Base-by-base conservation (phyloP, 2,113 vertebrate species). In the Thryonomys swinderianus region DNA sequence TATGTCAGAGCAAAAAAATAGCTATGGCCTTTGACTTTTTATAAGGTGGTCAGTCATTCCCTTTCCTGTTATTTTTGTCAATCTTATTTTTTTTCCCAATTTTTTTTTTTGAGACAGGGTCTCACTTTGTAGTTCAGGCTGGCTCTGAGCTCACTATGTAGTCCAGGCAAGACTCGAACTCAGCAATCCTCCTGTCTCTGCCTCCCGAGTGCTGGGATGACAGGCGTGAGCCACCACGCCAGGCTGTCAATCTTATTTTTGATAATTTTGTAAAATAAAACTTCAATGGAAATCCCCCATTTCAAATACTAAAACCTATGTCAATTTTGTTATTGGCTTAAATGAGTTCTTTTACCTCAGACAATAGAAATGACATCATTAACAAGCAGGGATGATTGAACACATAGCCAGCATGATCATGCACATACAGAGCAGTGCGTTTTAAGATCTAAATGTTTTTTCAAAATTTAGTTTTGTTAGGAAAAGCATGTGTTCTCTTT, bases 221-320 rank as follows among this genome's bases (percentile, higher is more conserved):
- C n/a, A n/a, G n/a, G n/a, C n/a, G n/a, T n/a, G n/a, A n/a, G n/a
- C n/a, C n/a, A n/a, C n/a, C n/a, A n/a, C n/a, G n/a, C n/a, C n/a
- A n/a, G n/a, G n/a, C n/a, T n/a, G n/a, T n/a, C n/a, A n/a, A n/a
- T n/a, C n/a, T 95, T 79, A 5, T 88, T 81, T 85, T 59, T 91
- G 48, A 95, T 74, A 57, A 86, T 81, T 86, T 91, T 86, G 90
- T 86, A 11, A 69, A 89, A 85, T 85, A 83, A 93, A 88, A 13
- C 13, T 66, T 80, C n/a, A 86, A 85, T 66, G 90, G 89, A 93
- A 86, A 76, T 91, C 16, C 55, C 51, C 69, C 64, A 85, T 90
- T 94, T 84, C 8, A 73, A 94, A 69, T 20, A 20, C 45, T 64
- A 13, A 91, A 91, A 9, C 23, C 37, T 23, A 57, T 90, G 85